Conservation (phyloP, 2,113 vertebrate genomes). For the Cryptomyrus ogoouensis region DNA sequence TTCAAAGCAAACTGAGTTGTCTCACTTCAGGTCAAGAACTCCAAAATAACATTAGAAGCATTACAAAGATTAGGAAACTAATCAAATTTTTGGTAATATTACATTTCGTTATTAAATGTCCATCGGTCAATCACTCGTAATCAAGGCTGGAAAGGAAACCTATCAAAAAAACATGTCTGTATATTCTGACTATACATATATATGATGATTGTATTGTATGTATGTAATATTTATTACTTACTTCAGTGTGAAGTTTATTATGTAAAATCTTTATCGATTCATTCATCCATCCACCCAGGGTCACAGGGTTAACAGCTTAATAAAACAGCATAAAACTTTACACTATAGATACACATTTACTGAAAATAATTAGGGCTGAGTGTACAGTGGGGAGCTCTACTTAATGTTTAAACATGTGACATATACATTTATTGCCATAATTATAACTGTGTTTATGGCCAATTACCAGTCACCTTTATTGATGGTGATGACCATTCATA, state of each 20-base stretch:
- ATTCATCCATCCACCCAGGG: background rate
- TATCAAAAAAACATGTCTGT: background rate
- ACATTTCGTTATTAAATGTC: background rate
- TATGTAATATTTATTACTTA: background rate
- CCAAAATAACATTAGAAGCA: background rate
- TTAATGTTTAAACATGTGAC: background rate
- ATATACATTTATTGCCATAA: background rate
- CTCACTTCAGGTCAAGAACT: background rate
- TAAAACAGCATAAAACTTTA: background rate
- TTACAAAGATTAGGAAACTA: background rate
- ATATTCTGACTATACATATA: background rate
- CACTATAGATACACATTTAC: background rate
- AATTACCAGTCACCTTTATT: background rate
- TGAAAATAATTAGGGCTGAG: background rate
- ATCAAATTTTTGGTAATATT: background rate
- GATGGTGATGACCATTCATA: background rate
- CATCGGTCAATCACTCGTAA: background rate
- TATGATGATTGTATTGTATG: background rate
- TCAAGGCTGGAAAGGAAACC: background rate
- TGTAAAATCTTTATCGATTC: background rate
- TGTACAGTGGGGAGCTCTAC: background rate
- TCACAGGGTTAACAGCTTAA: background rate
- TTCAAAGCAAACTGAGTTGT: slow-evolving; percentile 14
- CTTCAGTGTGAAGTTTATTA: background rate
- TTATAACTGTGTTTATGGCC: background rate